Base-by-base conservation (phyloP, 2,113 vertebrate species). In the Coryphaenoides rupestris region DNA sequence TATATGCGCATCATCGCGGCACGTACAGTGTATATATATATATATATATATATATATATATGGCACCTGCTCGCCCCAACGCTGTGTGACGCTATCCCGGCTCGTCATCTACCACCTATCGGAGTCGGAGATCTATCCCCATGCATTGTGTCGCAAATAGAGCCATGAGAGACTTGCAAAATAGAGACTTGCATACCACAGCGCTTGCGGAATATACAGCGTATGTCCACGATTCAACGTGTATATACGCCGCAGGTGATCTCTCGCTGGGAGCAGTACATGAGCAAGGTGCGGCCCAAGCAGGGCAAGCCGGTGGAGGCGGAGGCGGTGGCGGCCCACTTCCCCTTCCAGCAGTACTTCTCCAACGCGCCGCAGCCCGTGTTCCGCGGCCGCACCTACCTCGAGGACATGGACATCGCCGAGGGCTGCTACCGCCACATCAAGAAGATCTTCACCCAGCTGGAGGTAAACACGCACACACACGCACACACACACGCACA, bases 381-480 rank as follows among this genome's bases (percentile, higher is more conserved):
- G 84, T 99, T 99, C 85, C 95, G 92, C 87, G 92, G 95, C 15
- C 92, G 81, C 60, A 90, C 93, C 1, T 96, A 95, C 21, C 91
- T 95, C 65, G 96, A 98, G 88, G 95, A 98, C 85, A 98, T 98
- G 93, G 96, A 98, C 89, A 96, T 98, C 49, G 95, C 97, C 23
- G 96, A 99, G 88, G 97, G 97, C 16, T 99, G 97, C 89, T 99
- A 95, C 82, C 93, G 96, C 55, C 96, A 99, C 79, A 85, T 99
- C 82, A 96, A 93, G 87, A 99, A 99, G 88, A 98, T 99, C 82
- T 98, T 99, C 78, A 98, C 97, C 66, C 97, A 99, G 73, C 92
- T 99, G 73, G 97, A 99, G 93, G 97, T 97, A 89, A 89, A 75
- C 60, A 33, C 40, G 54, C 61, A 67, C 22, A 60, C 26, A 60